Evolutionary conservation across 2,888 invertebrate genomes (phyloP).

Genomic region (Allophyes oxyacanthae): DNA sequence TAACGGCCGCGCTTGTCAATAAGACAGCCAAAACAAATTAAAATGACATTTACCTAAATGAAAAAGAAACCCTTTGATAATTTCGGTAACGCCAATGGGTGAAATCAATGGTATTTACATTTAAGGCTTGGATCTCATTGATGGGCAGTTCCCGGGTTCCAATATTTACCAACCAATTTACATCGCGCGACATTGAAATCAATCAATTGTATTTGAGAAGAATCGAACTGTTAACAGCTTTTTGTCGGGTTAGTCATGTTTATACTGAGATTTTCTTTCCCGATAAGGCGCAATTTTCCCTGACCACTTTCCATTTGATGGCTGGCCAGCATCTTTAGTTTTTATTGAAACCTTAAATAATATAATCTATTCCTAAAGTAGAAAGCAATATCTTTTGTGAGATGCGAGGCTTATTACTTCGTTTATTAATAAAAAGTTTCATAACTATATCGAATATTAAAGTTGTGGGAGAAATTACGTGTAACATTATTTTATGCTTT

Average conservation of each 20-base stretch:
- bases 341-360: too few relatives aligned
- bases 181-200: slow-evolving; percentile 3
- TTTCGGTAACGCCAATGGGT: not conserved
- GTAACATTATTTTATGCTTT: too few relatives aligned
- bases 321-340: too few relatives aligned
- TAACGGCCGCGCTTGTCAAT: too few relatives aligned
- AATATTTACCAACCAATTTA: slow-evolving; percentile 4
- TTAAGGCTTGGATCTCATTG: slow-evolving; percentile 11
- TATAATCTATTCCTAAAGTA: not conserved
- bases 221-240: not conserved
- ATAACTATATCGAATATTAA: not conserved
- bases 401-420: not conserved
- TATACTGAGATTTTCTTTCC: too few relatives aligned
- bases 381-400: not conserved
- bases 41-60: slow-evolving; percentile 1
- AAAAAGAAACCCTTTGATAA: slow-evolving; percentile 11
- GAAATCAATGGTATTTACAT: slow-evolving; percentile 23
- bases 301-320: too few relatives aligned
- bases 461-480: too few relatives aligned
- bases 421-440: not conserved
- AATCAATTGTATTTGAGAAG: slow-evolving; percentile 2
- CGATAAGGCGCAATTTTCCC: too few relatives aligned
- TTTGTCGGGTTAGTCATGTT: too few relatives aligned
- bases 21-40: too few relatives aligned
- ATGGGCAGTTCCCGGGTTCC: not conserved